Conservation (phyloP, 2,113 vertebrate species). For the Scophthalmus maximus region DNA sequence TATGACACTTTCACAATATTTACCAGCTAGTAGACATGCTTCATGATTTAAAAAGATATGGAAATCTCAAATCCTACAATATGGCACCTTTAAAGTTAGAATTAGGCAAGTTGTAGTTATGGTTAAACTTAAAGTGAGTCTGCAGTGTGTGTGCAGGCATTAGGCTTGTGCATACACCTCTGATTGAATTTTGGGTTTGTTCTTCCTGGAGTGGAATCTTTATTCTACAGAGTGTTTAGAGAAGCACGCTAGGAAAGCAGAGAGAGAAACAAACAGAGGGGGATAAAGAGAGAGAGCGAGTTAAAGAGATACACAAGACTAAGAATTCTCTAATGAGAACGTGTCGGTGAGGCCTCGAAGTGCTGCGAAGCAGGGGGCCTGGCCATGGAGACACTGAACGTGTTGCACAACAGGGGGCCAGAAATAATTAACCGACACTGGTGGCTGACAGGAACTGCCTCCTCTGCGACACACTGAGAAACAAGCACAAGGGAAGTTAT, state of each 20-base stretch:
- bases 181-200: slow-evolving; percentile 57
- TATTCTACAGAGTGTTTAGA: slow-evolving; percentile 58
- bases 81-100: background rate
- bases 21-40: too few relatives aligned
- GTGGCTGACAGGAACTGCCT: slow-evolving; percentile 57
- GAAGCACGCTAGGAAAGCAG: slow-evolving; percentile 50
- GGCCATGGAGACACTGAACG: slow-evolving; percentile 36
- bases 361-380: slow-evolving; percentile 32
- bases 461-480: slow-evolving; percentile 35
- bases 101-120: background rate
- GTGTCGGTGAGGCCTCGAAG: slow-evolving; percentile 46
- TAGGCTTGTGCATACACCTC: slow-evolving; percentile 40
- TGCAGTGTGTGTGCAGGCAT: slow-evolving; percentile 14
- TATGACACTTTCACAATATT: too few relatives aligned
- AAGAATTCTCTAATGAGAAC: slow-evolving; percentile 63
- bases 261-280: slow-evolving; percentile 8
- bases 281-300: slow-evolving; percentile 23
- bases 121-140: background rate
- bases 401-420: slow-evolving; percentile 63
- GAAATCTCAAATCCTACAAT: too few relatives aligned
- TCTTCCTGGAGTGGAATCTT: slow-evolving; percentile 57
- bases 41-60: background rate
- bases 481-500: slow-evolving; percentile 61
- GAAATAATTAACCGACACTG: slow-evolving; percentile 76
- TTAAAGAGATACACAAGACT: slow-evolving; percentile 8